These are phyloP conservation scores for Periplaneta americana DNA, from an alignment of 1,140 invertebrate genomes.

Conservation along the genomic window DNA sequence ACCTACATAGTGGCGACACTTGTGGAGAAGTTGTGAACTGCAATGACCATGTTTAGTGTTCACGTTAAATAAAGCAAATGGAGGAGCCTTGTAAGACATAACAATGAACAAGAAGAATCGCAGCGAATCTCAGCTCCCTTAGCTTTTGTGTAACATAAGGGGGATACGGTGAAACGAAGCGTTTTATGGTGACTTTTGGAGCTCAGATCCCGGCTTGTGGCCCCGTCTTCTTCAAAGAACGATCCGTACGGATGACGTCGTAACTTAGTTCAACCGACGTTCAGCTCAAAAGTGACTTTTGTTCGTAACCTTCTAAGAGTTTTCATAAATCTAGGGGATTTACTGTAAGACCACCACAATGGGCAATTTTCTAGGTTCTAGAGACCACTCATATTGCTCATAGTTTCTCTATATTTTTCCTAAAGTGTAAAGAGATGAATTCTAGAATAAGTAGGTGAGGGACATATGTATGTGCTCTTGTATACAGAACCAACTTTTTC, in stretches of 20 bases:
- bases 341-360: too few species aligned
- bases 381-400: too few species aligned
- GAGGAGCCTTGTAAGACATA: background rate
- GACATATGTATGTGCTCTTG: too few species aligned
- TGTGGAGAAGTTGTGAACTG: background rate
- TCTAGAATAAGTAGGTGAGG: too few species aligned
- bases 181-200: background rate
- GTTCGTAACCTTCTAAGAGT: too few species aligned
- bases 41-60: background rate
- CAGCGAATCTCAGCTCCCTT: background rate
- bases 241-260: background rate
- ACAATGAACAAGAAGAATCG: background rate
- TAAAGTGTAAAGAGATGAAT: too few species aligned
- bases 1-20: background rate
- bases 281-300: background rate
- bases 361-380: too few species aligned
- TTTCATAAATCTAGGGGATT: too few species aligned
- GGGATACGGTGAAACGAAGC: background rate
- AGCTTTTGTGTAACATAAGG: background rate
- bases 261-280: background rate
- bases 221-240: background rate
- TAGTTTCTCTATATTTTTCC: too few species aligned
- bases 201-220: background rate
- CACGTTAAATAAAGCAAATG: background rate
- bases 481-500: too few species aligned